These are phyloP conservation scores for Phocides pigmalion DNA, from an alignment of 1,140 invertebrate species.

Conservation along the genomic window DNA sequence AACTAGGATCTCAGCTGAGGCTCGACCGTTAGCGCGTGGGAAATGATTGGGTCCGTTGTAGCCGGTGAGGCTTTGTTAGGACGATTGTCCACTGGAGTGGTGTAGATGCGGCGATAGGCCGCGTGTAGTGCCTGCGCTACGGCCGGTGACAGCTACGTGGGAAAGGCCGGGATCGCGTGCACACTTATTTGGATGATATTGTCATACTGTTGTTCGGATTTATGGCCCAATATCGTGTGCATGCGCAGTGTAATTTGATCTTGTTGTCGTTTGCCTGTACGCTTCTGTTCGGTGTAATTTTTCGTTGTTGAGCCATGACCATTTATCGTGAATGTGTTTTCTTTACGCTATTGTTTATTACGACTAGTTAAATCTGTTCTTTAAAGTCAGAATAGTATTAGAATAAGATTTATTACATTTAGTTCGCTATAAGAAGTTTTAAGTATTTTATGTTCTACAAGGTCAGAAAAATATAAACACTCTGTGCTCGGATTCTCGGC, in stretches of 20 bases:
- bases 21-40: conserved; percentile 80
- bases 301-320: conserved; percentile 20
- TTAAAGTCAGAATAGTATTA: conserved; percentile 6
- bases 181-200: conserved; percentile 48
- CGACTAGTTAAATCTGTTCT: not conserved
- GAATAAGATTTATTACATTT: conserved; percentile 1
- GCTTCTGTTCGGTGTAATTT: conserved; percentile 27
- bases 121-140: conserved; percentile 53
- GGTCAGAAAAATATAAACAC: conserved; percentile 11
- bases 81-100: conserved; percentile 77
- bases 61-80: conserved; percentile 79
- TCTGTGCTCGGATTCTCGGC: not conserved
- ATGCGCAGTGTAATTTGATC: conserved; percentile 29
- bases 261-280: conserved; percentile 7
- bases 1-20: conserved; percentile 66
- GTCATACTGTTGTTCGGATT: conserved; percentile 42
- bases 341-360: conserved; percentile 26
- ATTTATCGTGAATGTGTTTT: conserved; percentile 8
- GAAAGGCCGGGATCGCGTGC: conserved; percentile 55
- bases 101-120: conserved; percentile 77
- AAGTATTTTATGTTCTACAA: not conserved
- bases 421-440: too few relatives aligned
- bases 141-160: conserved; percentile 75
- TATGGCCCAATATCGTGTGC: conserved; percentile 35
- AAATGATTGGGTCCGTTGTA: conserved; percentile 72